Evolutionary conservation across 2,888 invertebrate species (phyloP), one percentile per base, ranked within the genome.

Genomic region (Perithous albicinctus): DNA sequence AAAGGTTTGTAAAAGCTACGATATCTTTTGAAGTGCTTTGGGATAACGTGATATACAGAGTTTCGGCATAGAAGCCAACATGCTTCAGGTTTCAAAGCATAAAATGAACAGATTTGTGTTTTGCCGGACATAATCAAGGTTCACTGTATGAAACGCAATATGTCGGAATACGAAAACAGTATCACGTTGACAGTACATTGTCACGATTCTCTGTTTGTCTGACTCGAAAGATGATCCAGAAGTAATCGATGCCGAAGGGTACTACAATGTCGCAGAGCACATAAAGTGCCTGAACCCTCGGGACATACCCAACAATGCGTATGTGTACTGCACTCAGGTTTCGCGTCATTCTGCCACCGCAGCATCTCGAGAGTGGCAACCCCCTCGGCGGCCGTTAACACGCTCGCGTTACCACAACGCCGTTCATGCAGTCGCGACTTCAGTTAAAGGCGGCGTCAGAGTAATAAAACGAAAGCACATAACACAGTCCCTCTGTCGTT

Each of bases 401-500:
- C 67, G 38, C 77, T 43, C 61, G 46, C 61, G 64, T 77, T 59
- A 69, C 67, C 69, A 66, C 76, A 75, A 59, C 59, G 72, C 66
- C 66, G 41, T 32, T 80, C 18, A n/a, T 43, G 61, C 51, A 76
- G 20, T 72, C 67, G 73, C 32, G 29, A 67, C 66, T 73, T 81
- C 73, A 46, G 66, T 54, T 26, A 41, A 63, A 73, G 67, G 38
- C 59, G 59, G 51, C 51, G 43, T 15, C 35, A 18, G 63, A 51
- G 72, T 32, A 54, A 73, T 77, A 73, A 67, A 81, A 77, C 70
- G 43, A 67, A 72, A 81, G 54, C 38, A 63, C 46, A 41, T 54
- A 73, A 67, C 56, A 35, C 41, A 41, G 46, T 43, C 35, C 61
- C 43, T 29, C 29, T 38, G 41, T 67, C 48, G 73, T 26, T 54